Evolutionary conservation across 2,113 vertebrate species (phyloP), one percentile per base, ranked within the genome.

Genomic region (Panthera uncia): DNA sequence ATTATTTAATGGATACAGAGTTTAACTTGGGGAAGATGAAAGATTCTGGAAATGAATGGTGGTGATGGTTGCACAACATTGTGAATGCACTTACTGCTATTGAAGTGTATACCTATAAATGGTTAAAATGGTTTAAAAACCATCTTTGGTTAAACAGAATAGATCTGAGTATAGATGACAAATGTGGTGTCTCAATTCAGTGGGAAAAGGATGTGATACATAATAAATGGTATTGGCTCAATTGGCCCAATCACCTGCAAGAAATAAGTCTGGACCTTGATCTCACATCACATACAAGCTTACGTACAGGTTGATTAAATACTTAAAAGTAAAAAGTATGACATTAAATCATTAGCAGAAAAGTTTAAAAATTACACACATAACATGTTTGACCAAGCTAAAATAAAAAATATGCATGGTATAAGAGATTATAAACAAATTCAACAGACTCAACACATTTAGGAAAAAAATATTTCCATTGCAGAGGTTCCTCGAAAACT

Each of bases 341-440:
- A 69, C 21, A 61, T 33, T 81, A 76, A 92, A 81, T 73, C 50
- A 48, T 41, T 68, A 89, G 27, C n/a, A 61, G 48, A 57, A 57
- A 92, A 85, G 69, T 25, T 84, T 65, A 84, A 90, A 89, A 50
- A 38, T 63, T 11, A 68, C 7, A 9, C 11, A 57, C 7, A 33
- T 61, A 89, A 96, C 31, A 65, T 63, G 36, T 63, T 69, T 88
- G 27, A 89, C 10, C 50, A 92, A 88, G 21, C 63, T 92, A 94
- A 83, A 74, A 66, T 19, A 81, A 94, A 65, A 10, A 65, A 66
- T 18, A 81, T 36, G 6, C 45, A 29, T 50, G 31, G 50, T 38
- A 90, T 69, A 87, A 45, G 23, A 80, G 31, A 91, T 82, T 41
- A 82, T 74, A 92, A 66, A 84, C 6, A 94, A 71, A 96, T 84